phyloP scores from a whole-genome alignment of 2,113 vertebrate genomes.

The human region DNA sequence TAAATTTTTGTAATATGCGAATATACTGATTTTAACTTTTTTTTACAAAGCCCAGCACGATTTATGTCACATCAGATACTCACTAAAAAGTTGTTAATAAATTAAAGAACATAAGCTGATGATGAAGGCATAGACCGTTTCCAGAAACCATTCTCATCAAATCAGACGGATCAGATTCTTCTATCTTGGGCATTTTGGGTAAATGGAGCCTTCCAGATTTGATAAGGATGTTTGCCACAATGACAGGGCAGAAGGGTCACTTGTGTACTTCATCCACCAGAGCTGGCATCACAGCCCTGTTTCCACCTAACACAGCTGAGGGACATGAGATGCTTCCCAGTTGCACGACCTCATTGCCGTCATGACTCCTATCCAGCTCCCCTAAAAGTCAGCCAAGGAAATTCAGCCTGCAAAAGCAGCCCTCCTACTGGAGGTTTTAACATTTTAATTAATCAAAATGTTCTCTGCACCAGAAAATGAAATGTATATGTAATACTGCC shows the following conservation, averaged over 20 bases:
- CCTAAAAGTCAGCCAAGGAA: background rate
- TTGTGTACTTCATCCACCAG: background rate
- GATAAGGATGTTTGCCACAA: background rate
- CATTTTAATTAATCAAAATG: background rate
- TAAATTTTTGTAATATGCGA: background rate
- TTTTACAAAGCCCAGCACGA: background rate
- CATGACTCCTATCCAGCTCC: background rate
- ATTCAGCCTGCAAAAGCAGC: background rate
- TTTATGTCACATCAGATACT: background rate
- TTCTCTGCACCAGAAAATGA: background rate
- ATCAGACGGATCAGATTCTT: background rate
- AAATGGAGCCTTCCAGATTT: background rate
- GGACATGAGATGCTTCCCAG: background rate
- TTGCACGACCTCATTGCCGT: background rate
- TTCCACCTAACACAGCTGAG: background rate
- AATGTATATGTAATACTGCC: background rate
- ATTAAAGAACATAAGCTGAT: background rate
- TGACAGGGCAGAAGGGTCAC: background rate
- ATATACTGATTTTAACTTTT: slow-evolving; percentile 24
- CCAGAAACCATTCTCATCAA: background rate
- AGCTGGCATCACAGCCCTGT: no score
- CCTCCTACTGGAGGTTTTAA: background rate
- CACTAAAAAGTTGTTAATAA: background rate
- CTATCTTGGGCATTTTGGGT: background rate
- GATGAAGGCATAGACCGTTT: background rate